These are phyloP conservation scores for Montifringilla adamsi DNA, from an alignment of 2,113 vertebrate genomes.

Conservation along the genomic window DNA sequence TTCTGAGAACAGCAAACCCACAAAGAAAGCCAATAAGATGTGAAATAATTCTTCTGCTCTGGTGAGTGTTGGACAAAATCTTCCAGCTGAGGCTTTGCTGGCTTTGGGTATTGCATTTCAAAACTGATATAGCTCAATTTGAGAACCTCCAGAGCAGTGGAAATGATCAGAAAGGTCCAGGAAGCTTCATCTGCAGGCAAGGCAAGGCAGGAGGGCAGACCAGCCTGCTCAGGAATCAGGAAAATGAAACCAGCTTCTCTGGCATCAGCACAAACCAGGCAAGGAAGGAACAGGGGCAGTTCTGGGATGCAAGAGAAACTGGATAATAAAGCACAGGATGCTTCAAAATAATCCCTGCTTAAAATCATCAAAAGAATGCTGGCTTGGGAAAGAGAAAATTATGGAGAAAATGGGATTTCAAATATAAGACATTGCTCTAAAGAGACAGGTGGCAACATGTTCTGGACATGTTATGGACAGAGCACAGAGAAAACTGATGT, in stretches of 20 bases:
- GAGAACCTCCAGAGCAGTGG: background rate
- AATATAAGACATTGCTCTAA: background rate
- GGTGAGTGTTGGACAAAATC: background rate
- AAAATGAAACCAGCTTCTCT: background rate
- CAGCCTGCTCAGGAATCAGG: background rate
- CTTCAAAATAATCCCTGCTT: background rate
- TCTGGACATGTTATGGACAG: background rate
- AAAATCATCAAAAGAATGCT: background rate
- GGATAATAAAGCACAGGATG: background rate
- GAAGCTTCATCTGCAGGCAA: background rate
- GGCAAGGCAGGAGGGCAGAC: background rate
- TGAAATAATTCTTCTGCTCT: slow-evolving; percentile 36
- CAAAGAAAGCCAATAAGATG: background rate
- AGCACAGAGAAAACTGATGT: background rate
- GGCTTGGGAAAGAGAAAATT: background rate
- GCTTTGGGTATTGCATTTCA: background rate
- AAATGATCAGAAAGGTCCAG: background rate
- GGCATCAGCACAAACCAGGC: background rate
- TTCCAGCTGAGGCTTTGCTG: slow-evolving; percentile 9
- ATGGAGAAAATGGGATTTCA: background rate
- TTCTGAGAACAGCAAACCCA: background rate
- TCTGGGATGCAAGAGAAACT: background rate
- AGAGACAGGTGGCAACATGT: background rate
- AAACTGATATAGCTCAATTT: background rate
- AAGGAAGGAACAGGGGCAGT: background rate